These are phyloP conservation scores for Prunella himalayana DNA, from an alignment of 2,113 vertebrate genomes.

Conservation along the genomic window DNA sequence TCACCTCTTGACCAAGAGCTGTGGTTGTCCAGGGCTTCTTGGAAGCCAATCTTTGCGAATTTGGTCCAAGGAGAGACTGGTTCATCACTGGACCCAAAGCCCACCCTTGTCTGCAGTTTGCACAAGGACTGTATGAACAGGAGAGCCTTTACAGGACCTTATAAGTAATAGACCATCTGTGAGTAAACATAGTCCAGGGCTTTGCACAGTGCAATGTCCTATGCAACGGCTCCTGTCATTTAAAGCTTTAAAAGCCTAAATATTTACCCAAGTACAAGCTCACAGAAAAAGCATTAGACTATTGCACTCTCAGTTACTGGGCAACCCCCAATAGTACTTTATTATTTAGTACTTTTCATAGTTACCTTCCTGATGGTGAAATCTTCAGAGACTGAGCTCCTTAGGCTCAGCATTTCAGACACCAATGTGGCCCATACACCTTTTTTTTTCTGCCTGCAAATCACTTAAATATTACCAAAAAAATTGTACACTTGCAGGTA, in stretches of 20 bases:
- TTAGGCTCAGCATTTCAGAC: background rate
- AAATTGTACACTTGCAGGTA: fast-evolving
- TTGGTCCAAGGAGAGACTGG: background rate
- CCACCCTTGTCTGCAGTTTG: background rate
- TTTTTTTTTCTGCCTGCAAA: background rate
- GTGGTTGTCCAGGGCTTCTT: background rate
- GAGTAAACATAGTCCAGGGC: slow-evolving; percentile 16
- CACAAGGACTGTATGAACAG: fast-evolving
- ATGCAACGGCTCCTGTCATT: slow-evolving; percentile 1
- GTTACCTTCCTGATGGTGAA: background rate
- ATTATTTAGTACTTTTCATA: slow-evolving; percentile 58
- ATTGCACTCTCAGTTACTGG: slow-evolving; percentile 32
- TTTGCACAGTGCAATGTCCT: background rate
- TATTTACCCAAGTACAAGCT: slow-evolving; percentile 51
- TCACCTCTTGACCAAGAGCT: background rate
- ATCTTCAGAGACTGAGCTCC: background rate
- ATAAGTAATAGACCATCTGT: background rate
- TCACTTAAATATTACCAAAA: background rate
- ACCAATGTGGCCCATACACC: background rate
- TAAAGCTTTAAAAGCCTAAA: slow-evolving; percentile 57
- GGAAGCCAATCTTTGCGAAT: background rate
- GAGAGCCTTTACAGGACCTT: background rate
- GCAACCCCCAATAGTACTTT: slow-evolving; percentile 27
- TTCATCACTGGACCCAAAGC: background rate
- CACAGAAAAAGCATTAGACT: slow-evolving; percentile 21